Conservation (phyloP, 2,797 vertebrate genomes). For the Anguilla megastoma region DNA sequence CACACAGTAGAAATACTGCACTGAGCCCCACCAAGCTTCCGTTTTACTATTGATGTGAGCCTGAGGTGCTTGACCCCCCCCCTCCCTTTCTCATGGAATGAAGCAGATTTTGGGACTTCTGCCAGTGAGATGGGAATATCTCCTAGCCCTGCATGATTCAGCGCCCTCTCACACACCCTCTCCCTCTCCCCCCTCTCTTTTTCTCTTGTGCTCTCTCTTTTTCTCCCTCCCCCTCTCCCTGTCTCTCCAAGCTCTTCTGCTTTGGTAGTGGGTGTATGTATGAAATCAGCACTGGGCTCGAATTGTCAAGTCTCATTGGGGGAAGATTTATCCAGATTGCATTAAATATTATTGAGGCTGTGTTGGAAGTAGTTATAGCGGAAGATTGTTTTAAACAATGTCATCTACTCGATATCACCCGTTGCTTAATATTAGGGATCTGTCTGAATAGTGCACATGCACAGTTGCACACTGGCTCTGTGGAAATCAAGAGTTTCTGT, state of each 20-base stretch:
- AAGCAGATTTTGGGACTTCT: constrained; percentile 39
- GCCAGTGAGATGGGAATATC: constrained; percentile 39
- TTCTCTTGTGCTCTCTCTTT: not conserved
- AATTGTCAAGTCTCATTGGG: constrained; percentile 22
- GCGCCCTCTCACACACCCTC: not conserved
- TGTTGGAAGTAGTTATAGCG: not conserved
- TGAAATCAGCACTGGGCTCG: not conserved
- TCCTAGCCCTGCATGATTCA: constrained; percentile 27
- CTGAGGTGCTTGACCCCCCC: not conserved
- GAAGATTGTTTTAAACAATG: not conserved
- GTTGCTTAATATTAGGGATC: not conserved
- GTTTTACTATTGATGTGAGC: constrained; percentile 14
- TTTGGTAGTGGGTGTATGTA: constrained; percentile 9
- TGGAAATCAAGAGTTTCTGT: constrained; percentile 11
- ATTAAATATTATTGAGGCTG: not conserved
- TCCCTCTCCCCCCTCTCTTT: constrained; percentile 5
- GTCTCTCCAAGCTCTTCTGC: not conserved
- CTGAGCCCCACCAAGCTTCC: not conserved
- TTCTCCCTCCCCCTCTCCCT: not conserved
- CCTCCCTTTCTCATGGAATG: not conserved
- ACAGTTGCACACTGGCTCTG: not conserved
- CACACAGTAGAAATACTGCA: not conserved
- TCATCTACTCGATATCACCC: not conserved
- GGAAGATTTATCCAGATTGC: constrained; percentile 6
- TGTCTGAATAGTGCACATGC: not conserved